Percentiles rank a stretch among this genome's conserved stretches.
These are phyloP conservation scores for Tokudaia tokunoshimensis DNA, from an alignment of 2,797 vertebrate genomes.

Conservation along the genomic window DNA sequence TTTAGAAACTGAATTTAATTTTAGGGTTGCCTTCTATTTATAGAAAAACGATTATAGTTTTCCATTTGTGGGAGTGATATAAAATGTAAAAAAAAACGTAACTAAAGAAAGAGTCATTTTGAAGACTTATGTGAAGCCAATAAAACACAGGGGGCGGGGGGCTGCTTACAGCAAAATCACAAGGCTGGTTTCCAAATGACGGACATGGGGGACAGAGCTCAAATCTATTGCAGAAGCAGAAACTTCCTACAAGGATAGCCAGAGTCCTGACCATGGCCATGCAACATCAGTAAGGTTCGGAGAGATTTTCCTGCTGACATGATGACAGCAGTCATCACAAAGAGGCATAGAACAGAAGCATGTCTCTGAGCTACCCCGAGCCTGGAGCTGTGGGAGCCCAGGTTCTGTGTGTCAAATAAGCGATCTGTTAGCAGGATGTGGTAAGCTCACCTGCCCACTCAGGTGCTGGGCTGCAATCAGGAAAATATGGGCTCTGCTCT, in stretches of 20 bases:
- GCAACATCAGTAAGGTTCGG: background rate
- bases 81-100: slow-evolving; percentile 8
- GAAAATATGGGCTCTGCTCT: background rate
- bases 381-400: background rate
- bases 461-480: background rate
- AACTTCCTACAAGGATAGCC: background rate
- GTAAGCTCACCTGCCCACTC: background rate
- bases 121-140: slow-evolving; percentile 8
- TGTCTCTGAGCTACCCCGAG: background rate
- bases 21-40: slow-evolving; percentile 65
- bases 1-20: slow-evolving; percentile 68
- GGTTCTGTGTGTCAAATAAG: background rate
- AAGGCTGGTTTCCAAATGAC: background rate
- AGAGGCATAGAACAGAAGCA: background rate
- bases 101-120: slow-evolving; percentile 57
- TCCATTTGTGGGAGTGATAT: slow-evolving; percentile 51
- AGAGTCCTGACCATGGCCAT: background rate
- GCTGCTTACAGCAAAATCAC: background rate
- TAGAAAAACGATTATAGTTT: slow-evolving; percentile 61
- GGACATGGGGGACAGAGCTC: background rate
- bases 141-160: background rate
- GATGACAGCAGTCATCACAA: background rate
- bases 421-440: background rate
- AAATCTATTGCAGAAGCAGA: background rate
- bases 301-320: background rate